phyloP scores from a whole-genome alignment of 2,797 vertebrate genomes.

The Petrocephalus schoutedeni region DNA sequence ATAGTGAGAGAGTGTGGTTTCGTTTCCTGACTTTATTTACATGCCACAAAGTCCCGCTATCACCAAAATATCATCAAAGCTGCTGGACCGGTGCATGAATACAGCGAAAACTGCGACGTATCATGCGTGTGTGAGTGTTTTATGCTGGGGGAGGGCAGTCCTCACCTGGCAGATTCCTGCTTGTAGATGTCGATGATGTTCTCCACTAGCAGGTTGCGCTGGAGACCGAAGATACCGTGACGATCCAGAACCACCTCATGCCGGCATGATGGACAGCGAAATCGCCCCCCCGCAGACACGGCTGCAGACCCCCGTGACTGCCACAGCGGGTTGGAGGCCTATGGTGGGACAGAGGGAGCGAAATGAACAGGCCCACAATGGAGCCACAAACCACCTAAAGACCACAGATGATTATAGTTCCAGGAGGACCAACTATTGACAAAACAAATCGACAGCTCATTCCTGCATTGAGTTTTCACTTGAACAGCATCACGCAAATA shows the following conservation, averaged over 20 bases:
- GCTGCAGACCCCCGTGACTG: conserved; percentile 70
- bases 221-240: conserved; percentile 80
- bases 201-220: conserved; percentile 85
- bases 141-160: neutral
- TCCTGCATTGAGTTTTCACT: neutral
- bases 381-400: neutral
- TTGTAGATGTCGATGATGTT: conserved; percentile 90
- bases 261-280: conserved; percentile 83
- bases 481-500: neutral
- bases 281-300: conserved; percentile 65
- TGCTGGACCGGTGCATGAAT: too few relatives aligned
- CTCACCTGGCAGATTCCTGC: conserved; percentile 73
- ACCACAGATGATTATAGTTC: neutral
- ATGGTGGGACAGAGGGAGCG: neutral
- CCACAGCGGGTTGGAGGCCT: conserved; percentile 80
- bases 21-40: conserved; percentile 25
- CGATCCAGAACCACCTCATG: conserved; percentile 83
- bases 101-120: neutral
- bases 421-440: neutral
- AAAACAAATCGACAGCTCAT: neutral
- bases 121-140: neutral
- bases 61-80: neutral
- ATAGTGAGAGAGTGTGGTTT: conserved; percentile 22
- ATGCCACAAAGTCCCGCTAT: neutral
- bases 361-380: neutral